Base-by-base conservation (phyloP, 2,888 invertebrate genomes). In the Limenitis camilla region DNA sequence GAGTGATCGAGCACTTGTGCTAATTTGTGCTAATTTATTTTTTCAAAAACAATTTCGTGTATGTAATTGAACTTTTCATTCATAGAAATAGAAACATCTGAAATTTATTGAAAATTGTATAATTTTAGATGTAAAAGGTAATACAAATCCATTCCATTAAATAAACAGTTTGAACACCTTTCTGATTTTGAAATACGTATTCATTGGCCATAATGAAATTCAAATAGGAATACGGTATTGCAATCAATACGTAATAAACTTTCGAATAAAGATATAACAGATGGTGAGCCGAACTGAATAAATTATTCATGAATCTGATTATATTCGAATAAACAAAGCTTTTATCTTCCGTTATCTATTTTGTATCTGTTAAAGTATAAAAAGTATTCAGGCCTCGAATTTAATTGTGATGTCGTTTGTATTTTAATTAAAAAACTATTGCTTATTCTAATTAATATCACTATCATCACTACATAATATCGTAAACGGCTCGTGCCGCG, bases 301-400 rank as follows among this genome's bases (percentile, higher is more conserved):
- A 49, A 56, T 56, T 42, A 56, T 56, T 56, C 55, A 56, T 56
- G 45, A 52, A 52, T 52, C 55, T 56, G 49, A 56, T 56, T 52
- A 49, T 46, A 52, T 49, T 49, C 49, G 49, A 42, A 56, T 56
- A 56, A 56, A 56, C 52, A 52, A 52, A 42, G 52, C 41, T 42
- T 55, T 46, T 40, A 36, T 41, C 44, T 38, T 32, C 45, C 49
- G 33, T n/a, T 45, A 49, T 49, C 45, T 36, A 49, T 46, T 46
- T 50, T 54, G 33, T 39, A 43, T 47, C 45, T 39, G 46, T 32
- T 39, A 50, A 50, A 32, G 40, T 27, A 28, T 50, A 32, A 29
- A 38, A 44, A 44, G 31, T 33, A 44, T 8, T 32, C 39, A 10
- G n/a, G 28, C 27, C 28, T 29, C 30, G 29, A 35, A 49, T 32